Percentiles rank a stretch among this genome's conserved stretches.
Evolutionary conservation across 2,797 vertebrate species (phyloP).

Genomic region (Phylloscopus collybita): DNA sequence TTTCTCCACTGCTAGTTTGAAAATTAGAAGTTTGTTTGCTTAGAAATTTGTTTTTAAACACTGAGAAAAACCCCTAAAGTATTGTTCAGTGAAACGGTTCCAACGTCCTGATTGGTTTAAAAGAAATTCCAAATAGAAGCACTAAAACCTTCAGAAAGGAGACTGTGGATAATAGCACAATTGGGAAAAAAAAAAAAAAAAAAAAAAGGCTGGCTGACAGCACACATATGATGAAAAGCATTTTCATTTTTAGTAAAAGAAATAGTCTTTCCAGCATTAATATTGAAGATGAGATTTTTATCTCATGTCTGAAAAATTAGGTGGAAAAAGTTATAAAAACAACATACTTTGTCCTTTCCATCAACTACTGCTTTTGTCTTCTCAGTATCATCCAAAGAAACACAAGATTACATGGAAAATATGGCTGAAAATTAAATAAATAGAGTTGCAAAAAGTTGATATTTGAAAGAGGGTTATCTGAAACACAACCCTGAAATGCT

Average conservation of each 20-base stretch:
- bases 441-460: not conserved
- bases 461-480: not conserved
- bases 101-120: fast-evolving
- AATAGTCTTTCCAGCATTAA: not conserved
- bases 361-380: not conserved
- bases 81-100: not conserved
- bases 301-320: not conserved
- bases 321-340: not conserved
- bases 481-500: not conserved
- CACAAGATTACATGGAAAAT: not conserved
- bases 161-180: not conserved
- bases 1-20: not conserved
- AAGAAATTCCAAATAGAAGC: not conserved
- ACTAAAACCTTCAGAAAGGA: not conserved
- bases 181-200: not conserved
- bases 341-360: not conserved
- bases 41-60: not conserved
- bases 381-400: not conserved
- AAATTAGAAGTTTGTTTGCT: not conserved
- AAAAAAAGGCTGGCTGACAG: not conserved
- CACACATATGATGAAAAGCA: not conserved
- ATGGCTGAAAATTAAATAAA: not conserved
- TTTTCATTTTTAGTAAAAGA: not conserved
- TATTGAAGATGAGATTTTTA: not conserved
- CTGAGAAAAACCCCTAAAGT: fast-evolving